Percentiles rank a stretch among this genome's conserved stretches.
Conservation (phyloP, 2,113 vertebrate species). For the Taxidea taxus region DNA sequence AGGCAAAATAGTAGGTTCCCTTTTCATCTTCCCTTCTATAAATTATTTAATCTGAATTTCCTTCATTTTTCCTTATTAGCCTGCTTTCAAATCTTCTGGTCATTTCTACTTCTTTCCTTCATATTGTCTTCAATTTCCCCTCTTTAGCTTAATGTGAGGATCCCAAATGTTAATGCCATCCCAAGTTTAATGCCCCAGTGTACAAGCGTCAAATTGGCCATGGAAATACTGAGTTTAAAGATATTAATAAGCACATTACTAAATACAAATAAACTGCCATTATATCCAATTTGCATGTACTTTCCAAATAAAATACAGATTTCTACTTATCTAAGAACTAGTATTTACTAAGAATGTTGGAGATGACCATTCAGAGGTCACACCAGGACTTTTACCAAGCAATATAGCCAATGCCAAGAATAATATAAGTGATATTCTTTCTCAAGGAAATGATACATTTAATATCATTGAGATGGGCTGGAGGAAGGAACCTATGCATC, state of each 20-base stretch:
- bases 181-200: not conserved
- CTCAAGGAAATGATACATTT: not conserved
- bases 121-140: not conserved
- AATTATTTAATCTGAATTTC: slow-evolving; percentile 4
- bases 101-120: not conserved
- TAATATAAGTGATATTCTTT: not conserved
- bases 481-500: not conserved
- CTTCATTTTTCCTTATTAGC: not conserved
- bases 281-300: not conserved
- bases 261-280: not conserved
- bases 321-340: not conserved
- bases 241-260: not conserved
- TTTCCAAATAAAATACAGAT: not conserved
- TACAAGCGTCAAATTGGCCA: not conserved
- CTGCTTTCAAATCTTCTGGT: not conserved
- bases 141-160: not conserved
- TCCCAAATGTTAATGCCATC: not conserved
- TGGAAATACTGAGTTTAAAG: not conserved
- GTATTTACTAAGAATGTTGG: not conserved
- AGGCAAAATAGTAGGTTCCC: not conserved
- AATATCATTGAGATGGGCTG: not conserved
- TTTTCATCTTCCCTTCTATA: not conserved
- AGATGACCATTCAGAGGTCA: not conserved
- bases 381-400: not conserved
- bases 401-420: slow-evolving; percentile 26